These are phyloP conservation scores for Philypnodon macrostomus DNA, from an alignment of 2,797 vertebrate genomes.

Conservation along the genomic window DNA sequence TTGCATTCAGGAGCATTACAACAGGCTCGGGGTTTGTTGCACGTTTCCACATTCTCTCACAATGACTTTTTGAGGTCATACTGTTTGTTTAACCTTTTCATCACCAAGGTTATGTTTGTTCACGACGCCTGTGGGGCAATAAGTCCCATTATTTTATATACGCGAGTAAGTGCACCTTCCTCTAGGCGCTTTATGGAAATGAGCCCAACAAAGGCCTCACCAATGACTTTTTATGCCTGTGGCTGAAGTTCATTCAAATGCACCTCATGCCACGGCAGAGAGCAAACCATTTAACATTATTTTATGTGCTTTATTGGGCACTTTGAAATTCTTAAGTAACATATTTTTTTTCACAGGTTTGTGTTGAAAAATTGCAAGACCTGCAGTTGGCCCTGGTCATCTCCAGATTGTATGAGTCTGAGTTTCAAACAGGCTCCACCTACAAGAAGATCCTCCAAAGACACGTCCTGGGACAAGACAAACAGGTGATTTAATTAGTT, in stretches of 20 bases:
- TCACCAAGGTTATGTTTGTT: slow-evolving; percentile 52
- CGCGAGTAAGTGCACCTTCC: slow-evolving; percentile 51
- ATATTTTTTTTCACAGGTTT: slow-evolving; percentile 77
- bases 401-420: slow-evolving; percentile 91
- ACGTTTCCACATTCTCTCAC: slow-evolving; percentile 5
- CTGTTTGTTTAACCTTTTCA: slow-evolving; percentile 46
- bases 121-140: slow-evolving; percentile 42
- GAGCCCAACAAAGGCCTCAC: slow-evolving; percentile 50
- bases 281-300: slow-evolving; percentile 17
- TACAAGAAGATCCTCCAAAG: slow-evolving; percentile 91
- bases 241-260: slow-evolving; percentile 64
- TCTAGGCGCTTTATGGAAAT: slow-evolving; percentile 64
- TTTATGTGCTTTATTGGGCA: slow-evolving; percentile 4
- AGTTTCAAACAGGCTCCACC: slow-evolving; percentile 88
- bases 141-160: slow-evolving; percentile 55
- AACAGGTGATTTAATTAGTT: slow-evolving; percentile 65
- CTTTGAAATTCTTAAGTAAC: background rate
- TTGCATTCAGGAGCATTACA: too few species aligned
- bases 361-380: slow-evolving; percentile 94
- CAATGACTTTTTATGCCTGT: slow-evolving; percentile 56
- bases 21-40: background rate
- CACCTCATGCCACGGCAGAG: slow-evolving; percentile 44
- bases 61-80: slow-evolving; percentile 15
- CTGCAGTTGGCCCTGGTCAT: slow-evolving; percentile 94
- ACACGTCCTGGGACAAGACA: slow-evolving; percentile 84